Evolutionary conservation across 2,888 invertebrate species (phyloP).

Genomic region (Drosophila parthenogenetica): DNA sequence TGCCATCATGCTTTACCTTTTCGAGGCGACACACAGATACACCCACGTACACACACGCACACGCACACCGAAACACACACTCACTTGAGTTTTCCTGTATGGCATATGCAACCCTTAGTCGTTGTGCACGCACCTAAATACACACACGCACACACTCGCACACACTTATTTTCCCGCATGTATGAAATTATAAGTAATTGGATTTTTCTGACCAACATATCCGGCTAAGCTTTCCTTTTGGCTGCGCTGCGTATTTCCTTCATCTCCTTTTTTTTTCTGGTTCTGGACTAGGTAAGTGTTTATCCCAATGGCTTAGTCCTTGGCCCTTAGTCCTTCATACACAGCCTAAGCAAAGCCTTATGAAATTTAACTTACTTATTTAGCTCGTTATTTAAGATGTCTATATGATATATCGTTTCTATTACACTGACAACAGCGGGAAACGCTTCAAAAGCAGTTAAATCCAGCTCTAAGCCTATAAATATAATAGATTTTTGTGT

Average conservation of each 20-base stretch:
- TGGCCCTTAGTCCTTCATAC: slow-evolving; percentile 12
- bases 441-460: background rate
- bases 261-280: background rate
- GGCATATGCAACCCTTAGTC: slow-evolving; percentile 34
- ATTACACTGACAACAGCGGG: background rate
- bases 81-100: slow-evolving; percentile 27
- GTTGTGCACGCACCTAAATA: slow-evolving; percentile 33
- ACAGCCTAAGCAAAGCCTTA: slow-evolving; percentile 8
- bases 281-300: slow-evolving; percentile 26
- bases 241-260: background rate
- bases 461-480: background rate
- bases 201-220: slow-evolving; percentile 56
- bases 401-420: slow-evolving; percentile 16
- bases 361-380: slow-evolving; percentile 36
- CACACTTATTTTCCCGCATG: slow-evolving; percentile 15
- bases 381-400: slow-evolving; percentile 28
- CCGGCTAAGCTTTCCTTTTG: slow-evolving; percentile 26
- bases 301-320: slow-evolving; percentile 35
- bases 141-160: slow-evolving; percentile 9
- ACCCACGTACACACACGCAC: slow-evolving; percentile 8
- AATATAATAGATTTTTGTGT: background rate
- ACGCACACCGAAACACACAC: slow-evolving; percentile 4
- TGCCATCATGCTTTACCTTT: slow-evolving; percentile 48
- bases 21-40: slow-evolving; percentile 9
- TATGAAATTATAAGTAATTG: slow-evolving; percentile 58